These are phyloP conservation scores for Pseudotriccus pelzelni DNA, from an alignment of 2,797 vertebrate species.

Conservation along the genomic window DNA sequence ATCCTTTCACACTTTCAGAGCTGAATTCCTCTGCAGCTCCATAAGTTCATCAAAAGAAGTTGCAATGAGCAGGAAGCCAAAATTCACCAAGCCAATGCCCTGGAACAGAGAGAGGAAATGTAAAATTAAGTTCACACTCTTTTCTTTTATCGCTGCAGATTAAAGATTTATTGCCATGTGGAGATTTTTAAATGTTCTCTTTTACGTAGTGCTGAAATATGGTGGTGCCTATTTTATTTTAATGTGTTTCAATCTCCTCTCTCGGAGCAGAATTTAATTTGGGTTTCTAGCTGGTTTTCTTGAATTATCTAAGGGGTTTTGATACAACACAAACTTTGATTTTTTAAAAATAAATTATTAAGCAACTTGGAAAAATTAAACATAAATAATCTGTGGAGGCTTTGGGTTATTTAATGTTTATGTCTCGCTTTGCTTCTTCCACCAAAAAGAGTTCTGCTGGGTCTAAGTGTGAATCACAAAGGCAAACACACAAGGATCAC, in stretches of 20 bases:
- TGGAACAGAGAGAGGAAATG: not conserved
- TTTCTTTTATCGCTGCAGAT: not conserved
- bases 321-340: not conserved
- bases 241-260: not conserved
- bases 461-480: not conserved
- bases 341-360: not conserved
- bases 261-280: not conserved
- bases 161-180: not conserved
- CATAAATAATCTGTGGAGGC: not conserved
- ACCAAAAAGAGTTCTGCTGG: not conserved
- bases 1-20: not conserved
- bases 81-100: not conserved
- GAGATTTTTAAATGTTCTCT: not conserved
- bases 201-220: not conserved
- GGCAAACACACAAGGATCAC: not conserved
- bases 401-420: not conserved
- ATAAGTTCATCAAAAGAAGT: not conserved
- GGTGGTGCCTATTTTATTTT: not conserved
- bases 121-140: not conserved
- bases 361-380: not conserved
- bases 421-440: not conserved
- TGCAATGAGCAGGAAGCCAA: not conserved
- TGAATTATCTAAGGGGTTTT: not conserved
- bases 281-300: not conserved
- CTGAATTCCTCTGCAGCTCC: not conserved